phyloP scores from a whole-genome alignment of 2,888 invertebrate genomes.

The Rhyacophila evoluta region DNA sequence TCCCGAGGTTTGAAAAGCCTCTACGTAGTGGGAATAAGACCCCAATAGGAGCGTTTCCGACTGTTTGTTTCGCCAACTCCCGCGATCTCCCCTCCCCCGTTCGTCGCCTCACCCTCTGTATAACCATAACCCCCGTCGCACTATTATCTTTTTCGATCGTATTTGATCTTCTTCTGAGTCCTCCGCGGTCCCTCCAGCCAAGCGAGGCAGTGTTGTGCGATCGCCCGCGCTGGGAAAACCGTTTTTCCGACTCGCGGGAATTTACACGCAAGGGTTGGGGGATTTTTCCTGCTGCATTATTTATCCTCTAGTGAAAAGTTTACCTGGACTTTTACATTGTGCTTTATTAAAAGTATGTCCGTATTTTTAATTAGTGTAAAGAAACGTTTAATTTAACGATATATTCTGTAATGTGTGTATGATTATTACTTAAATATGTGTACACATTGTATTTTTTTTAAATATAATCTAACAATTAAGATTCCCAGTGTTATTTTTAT shows the following conservation, averaged over 20 bases:
- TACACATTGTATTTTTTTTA: too few relatives aligned
- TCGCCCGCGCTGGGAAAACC: conserved; percentile 12
- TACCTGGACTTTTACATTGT: too few relatives aligned
- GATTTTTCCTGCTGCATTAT: background rate
- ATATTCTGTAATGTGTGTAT: too few relatives aligned
- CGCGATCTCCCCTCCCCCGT: background rate
- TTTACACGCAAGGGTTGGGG: background rate
- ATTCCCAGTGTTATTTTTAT: too few relatives aligned
- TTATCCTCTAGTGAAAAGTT: too few relatives aligned
- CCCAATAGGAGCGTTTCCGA: background rate
- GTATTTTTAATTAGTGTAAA: too few relatives aligned
- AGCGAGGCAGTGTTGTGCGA: conserved; percentile 8
- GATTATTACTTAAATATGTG: too few relatives aligned
- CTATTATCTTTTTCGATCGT: conserved; percentile 22
- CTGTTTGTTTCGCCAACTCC: conserved; percentile 8
- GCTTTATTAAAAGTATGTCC: too few relatives aligned
- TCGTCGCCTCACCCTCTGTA: background rate
- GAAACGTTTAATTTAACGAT: too few relatives aligned
- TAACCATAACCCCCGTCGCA: background rate
- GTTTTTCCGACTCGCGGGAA: background rate
- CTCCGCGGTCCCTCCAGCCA: background rate
- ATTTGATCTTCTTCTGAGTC: conserved; percentile 12
- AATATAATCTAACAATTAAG: too few relatives aligned
- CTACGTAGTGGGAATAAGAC: background rate
- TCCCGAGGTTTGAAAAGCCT: background rate